phyloP scores from a whole-genome alignment of 2,888 invertebrate genomes.

The Oligia strigilis region DNA sequence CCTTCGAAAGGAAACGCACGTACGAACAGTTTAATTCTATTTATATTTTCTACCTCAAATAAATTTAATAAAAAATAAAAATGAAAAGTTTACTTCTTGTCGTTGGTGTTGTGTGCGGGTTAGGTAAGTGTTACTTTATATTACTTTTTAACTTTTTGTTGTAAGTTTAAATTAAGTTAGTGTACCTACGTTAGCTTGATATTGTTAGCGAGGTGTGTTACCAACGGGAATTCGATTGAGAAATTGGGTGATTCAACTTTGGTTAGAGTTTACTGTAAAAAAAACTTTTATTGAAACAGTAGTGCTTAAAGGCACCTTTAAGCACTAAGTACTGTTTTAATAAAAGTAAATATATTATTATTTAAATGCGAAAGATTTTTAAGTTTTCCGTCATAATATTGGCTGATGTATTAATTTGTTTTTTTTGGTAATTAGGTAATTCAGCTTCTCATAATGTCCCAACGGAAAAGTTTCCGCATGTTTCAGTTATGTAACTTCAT shows the following conservation, averaged over 20 bases:
- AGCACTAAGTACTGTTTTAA: not conserved
- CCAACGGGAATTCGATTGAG: constrained; percentile 41
- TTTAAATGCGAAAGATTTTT: not conserved
- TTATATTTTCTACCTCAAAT: constrained; percentile 69
- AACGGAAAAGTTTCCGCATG: constrained; percentile 10
- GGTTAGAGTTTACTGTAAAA: constrained; percentile 17
- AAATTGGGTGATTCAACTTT: constrained; percentile 50
- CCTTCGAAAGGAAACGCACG: constrained; percentile 86
- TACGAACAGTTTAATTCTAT: constrained; percentile 72
- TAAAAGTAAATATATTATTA: not conserved
- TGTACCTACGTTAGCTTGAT: constrained; percentile 30
- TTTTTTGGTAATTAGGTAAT: not conserved
- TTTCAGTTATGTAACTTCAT: constrained; percentile 5
- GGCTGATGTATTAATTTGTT: not conserved
- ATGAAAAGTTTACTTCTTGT: constrained; percentile 83
- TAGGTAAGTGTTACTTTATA: constrained; percentile 79
- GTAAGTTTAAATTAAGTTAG: constrained; percentile 33
- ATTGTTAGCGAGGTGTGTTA: constrained; percentile 33
- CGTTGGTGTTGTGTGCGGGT: constrained; percentile 78
- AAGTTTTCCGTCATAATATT: not conserved
- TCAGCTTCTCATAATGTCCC: not conserved
- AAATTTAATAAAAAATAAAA: constrained; percentile 61
- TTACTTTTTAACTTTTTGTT: constrained; percentile 30
- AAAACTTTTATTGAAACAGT: too few species aligned
- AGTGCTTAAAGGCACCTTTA: not conserved